Evolutionary conservation across 2,888 invertebrate species (phyloP).

Genomic region (Xanthorhoe spadicearia): DNA sequence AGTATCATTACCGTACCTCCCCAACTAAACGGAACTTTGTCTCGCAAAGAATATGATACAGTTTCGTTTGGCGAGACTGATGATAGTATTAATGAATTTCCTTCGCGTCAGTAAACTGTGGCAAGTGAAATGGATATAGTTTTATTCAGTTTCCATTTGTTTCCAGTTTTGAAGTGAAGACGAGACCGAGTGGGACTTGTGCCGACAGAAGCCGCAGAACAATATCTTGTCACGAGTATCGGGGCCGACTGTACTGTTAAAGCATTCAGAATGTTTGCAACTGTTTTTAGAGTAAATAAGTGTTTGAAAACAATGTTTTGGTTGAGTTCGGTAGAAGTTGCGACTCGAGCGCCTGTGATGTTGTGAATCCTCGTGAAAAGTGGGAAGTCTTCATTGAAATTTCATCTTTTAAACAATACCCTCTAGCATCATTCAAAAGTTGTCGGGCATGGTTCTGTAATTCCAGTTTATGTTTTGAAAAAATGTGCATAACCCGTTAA

Average conservation of each 20-base stretch:
- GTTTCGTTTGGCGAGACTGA: constrained; percentile 18
- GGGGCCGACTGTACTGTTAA: constrained; percentile 1
- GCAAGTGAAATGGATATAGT: constrained; percentile 52
- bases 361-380: constrained; percentile 4
- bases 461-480: too few species aligned
- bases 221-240: not conserved
- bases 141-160: constrained; percentile 45
- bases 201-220: constrained; percentile 5
- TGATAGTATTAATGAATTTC: constrained; percentile 47
- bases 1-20: constrained; percentile 8
- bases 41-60: constrained; percentile 11
- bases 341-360: constrained; percentile 5
- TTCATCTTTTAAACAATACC: constrained; percentile 4
- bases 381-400: not conserved
- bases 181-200: constrained; percentile 35
- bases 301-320: constrained; percentile 14
- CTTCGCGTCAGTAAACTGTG: constrained; percentile 20
- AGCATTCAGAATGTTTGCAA: constrained; percentile 8
- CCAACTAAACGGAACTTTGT: constrained; percentile 21
- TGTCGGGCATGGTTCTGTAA: too few species aligned
- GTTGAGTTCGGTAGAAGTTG: constrained; percentile 13
- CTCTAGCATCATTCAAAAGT: too few species aligned
- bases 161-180: constrained; percentile 27
- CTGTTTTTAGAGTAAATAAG: constrained; percentile 6
- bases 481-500: too few species aligned